Evolutionary conservation across 2,797 vertebrate genomes (phyloP).

Genomic region (Agapornis canus): DNA sequence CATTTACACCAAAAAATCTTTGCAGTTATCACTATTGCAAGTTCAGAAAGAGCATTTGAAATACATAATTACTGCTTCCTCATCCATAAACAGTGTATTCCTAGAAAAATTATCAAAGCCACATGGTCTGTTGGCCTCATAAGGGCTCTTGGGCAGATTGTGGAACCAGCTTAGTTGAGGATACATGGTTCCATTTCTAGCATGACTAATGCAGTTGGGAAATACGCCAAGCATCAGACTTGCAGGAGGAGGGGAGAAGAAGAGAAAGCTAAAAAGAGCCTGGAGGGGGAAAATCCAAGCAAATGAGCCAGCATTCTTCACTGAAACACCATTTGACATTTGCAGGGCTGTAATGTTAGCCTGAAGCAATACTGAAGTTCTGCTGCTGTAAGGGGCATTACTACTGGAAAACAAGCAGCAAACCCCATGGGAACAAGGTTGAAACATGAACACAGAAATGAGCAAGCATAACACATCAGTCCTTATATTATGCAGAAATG

Average conservation of each 20-base stretch:
- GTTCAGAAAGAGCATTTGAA: not conserved
- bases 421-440: not conserved
- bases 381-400: not conserved
- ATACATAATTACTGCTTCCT: not conserved
- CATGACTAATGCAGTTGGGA: conserved; percentile 47
- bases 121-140: not conserved
- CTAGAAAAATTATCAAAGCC: conserved; percentile 22
- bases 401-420: not conserved
- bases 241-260: not conserved
- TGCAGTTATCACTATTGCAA: not conserved
- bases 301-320: conserved; percentile 25
- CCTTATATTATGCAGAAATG: not conserved
- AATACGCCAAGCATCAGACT: not conserved
- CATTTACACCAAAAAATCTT: not conserved
- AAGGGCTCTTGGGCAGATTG: conserved; percentile 18
- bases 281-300: not conserved
- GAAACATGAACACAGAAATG: not conserved
- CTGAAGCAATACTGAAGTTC: not conserved
- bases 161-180: not conserved
- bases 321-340: conserved; percentile 24
- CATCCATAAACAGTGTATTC: not conserved
- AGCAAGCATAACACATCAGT: not conserved
- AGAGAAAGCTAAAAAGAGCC: conserved; percentile 19
- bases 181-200: not conserved
- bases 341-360: conserved; percentile 24